Conservation (phyloP, 2,113 vertebrate genomes). For the Marmota flaviventris region DNA sequence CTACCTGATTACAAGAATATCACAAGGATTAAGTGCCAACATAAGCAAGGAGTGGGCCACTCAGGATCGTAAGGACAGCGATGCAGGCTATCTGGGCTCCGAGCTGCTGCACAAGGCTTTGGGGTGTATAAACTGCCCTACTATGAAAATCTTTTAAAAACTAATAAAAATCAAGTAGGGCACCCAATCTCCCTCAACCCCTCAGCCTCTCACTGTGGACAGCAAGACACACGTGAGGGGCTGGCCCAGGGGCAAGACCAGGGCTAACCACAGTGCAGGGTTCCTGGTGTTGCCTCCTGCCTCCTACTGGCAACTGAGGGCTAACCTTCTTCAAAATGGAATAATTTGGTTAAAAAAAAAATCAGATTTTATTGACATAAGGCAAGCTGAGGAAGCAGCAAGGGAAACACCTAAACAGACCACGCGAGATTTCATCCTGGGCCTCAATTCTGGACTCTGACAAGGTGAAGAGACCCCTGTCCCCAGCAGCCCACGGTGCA, state of each 20-base stretch:
- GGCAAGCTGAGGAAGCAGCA: too few species aligned
- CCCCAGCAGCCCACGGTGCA: too few species aligned
- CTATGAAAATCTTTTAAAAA: not conserved
- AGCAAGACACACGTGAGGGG: not conserved
- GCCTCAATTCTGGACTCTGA: not conserved
- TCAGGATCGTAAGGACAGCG: not conserved
- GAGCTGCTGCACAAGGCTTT: not conserved
- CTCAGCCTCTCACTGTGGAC: not conserved
- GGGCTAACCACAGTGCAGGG: not conserved
- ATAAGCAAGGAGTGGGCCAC: not conserved
- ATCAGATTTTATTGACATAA: not conserved
- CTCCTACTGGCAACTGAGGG: not conserved
- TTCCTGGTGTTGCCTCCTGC: not conserved
- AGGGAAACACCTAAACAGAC: too few species aligned
- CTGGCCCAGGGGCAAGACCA: not conserved
- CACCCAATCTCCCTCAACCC: not conserved
- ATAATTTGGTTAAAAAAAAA: not conserved
- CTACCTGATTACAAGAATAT: too few species aligned
- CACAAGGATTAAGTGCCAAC: not conserved
- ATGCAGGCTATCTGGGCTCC: not conserved
- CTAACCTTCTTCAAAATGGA: not conserved
- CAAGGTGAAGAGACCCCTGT: not conserved
- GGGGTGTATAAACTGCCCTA: not conserved
- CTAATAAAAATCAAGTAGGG: not conserved
- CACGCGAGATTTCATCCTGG: too few species aligned